Evolutionary conservation across 2,888 invertebrate species (phyloP), one percentile per base, ranked within the genome.

Genomic region (Oligia latruncula): DNA sequence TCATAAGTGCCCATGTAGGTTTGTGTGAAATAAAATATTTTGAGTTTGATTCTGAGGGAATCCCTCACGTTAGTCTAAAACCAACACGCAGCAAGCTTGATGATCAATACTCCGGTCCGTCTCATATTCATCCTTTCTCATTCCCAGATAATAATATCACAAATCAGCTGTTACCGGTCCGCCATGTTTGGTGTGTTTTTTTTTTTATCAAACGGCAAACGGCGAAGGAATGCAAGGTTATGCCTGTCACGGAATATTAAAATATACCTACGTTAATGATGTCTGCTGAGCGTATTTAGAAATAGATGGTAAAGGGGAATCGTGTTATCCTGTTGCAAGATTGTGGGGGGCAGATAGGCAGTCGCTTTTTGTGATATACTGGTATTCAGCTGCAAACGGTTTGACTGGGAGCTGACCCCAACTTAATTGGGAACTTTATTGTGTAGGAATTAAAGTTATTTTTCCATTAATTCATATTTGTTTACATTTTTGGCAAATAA

Each of bases 181-280:
- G 88, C 90, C 88, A 88, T 89, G 40, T 86, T 74, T 62, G 76
- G 68, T 78, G 52, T 23, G 70, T 71, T 72, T 85, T 85, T 49
- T 87, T 85, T 88, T 80, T 80, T 74, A 84, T 84, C 83, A 89
- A 79, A 82, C 62, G 82, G 58, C 83, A 87, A 79, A 82, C 65
- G 82, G 52, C 81, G 43, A 78, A 86, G 88, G 90, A 88, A 89
- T 89, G 87, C 88, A 86, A 89, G 88, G 88, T 84, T 86, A 79
- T 78, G 67, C 64, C 81, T 76, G 88, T 88, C 88, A 84, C 90
- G 86, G 83, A 74, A 74, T 87, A 75, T 79, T 83, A 77, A 74
- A 29, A 71, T 81, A 77, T 40, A 68, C 35, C 65, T 23, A 65
- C 62, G 55, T 76, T 83, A 78, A 78, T 83, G 62, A 74, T 74